These are phyloP conservation scores for Onychomys arenicola DNA, from an alignment of 2,797 vertebrate genomes.

Conservation along the genomic window DNA sequence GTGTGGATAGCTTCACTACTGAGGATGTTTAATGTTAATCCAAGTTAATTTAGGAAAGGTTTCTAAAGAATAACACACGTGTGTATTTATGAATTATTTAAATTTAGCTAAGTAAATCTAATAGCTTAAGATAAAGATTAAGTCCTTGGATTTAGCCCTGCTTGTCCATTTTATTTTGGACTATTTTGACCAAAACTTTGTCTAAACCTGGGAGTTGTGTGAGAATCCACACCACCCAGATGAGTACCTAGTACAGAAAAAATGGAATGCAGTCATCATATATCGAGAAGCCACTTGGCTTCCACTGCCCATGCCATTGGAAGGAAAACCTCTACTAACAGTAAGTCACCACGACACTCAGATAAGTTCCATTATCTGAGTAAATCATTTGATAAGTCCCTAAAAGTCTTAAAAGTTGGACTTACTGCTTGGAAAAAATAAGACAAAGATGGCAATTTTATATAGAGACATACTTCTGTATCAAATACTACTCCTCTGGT, in stretches of 20 bases:
- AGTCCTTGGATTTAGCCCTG: not conserved
- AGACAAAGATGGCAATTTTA: not conserved
- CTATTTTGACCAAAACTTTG: not conserved
- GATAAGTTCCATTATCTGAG: not conserved
- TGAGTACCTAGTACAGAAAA: not conserved
- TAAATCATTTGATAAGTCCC: not conserved
- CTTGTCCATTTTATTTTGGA: not conserved
- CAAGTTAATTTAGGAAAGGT: not conserved
- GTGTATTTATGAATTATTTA: not conserved
- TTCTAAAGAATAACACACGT: slow-evolving; percentile 1
- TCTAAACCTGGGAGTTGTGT: not conserved
- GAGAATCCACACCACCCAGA: not conserved
- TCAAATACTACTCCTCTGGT: not conserved
- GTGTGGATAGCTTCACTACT: not conserved
- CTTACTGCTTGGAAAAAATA: slow-evolving; percentile 16
- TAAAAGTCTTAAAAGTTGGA: slow-evolving; percentile 26
- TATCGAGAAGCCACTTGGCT: not conserved
- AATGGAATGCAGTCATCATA: not conserved
- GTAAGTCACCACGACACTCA: not conserved
- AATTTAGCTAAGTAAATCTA: not conserved
- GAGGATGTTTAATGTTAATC: not conserved
- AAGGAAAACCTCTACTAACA: not conserved
- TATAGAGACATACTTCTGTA: not conserved
- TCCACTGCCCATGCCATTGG: not conserved
- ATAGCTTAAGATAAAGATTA: slow-evolving; percentile 40